Evolutionary conservation across 2,113 vertebrate genomes (phyloP), one percentile per base, ranked within the genome.

Genomic region (Myiozetetes cayanensis): DNA sequence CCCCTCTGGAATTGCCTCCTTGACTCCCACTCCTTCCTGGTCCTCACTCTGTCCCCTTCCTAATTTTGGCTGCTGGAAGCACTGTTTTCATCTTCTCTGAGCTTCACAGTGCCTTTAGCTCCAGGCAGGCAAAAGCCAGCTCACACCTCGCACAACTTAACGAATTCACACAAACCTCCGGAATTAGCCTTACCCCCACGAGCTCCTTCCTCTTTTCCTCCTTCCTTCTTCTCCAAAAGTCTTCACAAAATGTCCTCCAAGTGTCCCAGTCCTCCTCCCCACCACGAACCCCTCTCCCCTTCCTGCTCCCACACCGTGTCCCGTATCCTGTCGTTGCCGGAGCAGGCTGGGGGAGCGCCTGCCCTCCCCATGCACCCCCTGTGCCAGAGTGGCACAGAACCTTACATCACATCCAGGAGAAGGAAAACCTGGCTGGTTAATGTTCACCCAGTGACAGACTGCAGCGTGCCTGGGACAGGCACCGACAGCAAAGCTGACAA

Each of bases 271-370:
- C 46, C 50, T 61, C 37, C 35, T 72, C 46, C 65, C 61, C 31
- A 50, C 12, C 78, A 30, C 0, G 0, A 52, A 8, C 3, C 14
- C 44, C 13, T 41, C n/a, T 74, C 44, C 21, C 2, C 1, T 2
- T 14, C 28, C 31, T 10, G 8, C 33, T 71, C 65, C 75, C 89
- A 74, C 8, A 3, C 44, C 3, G 5, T 2, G 6, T 2, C 20
- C 82, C 0, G 8, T 56, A 18, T 39, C 65, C 58, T 5, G 0
- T 2, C 0, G 1, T 0, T 14, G 65, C 70, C 30, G 56, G 25
- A 47, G 37, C 27, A 63, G 61, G 18, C 41, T 12, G n/a, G 65
- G 25, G 37, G 22, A 53, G 25, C 0, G 1, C 63, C 56, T 72
- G 30, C 68, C 41, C n/a, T 52, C 28, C 41, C 63, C 6, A 49